Evolutionary conservation across 2,888 invertebrate species (phyloP).

Genomic region (Acanthoscelides obtectus): DNA sequence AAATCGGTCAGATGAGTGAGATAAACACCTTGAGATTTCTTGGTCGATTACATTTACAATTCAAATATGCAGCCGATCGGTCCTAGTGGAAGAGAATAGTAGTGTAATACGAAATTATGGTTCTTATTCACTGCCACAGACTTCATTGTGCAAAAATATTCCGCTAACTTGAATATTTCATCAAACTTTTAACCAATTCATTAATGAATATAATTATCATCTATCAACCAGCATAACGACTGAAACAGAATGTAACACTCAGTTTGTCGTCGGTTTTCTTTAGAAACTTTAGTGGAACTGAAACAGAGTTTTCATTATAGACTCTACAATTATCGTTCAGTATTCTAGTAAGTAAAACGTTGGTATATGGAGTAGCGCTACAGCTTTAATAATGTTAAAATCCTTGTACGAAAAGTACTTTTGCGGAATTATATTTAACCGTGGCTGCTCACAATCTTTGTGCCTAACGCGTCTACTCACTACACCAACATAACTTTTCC

Average conservation of each 20-base stretch:
- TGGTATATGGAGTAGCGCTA: too few relatives aligned
- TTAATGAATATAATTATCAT: neutral
- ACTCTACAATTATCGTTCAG: neutral
- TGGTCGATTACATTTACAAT: too few relatives aligned
- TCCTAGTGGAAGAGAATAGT: neutral
- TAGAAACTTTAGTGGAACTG: neutral
- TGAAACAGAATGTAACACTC: neutral
- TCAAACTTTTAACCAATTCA: neutral
- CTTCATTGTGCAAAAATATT: neutral
- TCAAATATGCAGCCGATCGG: too few relatives aligned
- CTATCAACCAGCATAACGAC: neutral
- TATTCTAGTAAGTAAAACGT: too few relatives aligned
- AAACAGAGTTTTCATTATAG: neutral
- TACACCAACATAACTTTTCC: too few relatives aligned
- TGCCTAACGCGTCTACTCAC: too few relatives aligned
- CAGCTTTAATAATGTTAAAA: too few relatives aligned
- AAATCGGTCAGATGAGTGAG: too few relatives aligned
- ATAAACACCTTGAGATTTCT: too few relatives aligned
- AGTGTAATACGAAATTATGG: neutral
- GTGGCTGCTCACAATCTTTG: too few relatives aligned
- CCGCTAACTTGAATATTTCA: neutral
- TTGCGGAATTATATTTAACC: too few relatives aligned
- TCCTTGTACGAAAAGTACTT: too few relatives aligned
- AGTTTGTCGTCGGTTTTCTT: neutral
- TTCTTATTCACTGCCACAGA: neutral